A percentile compares a stretch with the other conserved stretches of the same genome.
Conservation (phyloP, 1,140 invertebrate genomes). For the Brachionus paranguensis region DNA sequence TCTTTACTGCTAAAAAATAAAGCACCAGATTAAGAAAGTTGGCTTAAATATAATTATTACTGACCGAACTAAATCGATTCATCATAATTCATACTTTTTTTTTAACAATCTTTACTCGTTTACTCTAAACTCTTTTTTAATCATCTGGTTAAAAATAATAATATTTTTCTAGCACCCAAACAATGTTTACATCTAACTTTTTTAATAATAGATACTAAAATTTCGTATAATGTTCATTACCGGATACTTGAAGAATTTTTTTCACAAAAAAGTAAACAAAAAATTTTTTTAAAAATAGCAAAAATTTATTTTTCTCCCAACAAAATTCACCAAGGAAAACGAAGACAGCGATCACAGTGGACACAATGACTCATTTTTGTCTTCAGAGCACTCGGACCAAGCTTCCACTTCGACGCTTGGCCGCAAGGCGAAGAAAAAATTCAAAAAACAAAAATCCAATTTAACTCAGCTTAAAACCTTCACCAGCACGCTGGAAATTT, state of each 20-base stretch:
- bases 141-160: not conserved
- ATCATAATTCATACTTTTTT: not conserved
- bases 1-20: not conserved
- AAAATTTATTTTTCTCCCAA: too few relatives aligned
- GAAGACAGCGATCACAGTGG: not conserved
- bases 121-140: not conserved
- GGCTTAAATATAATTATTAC: not conserved
- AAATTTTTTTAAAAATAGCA: not conserved
- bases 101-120: not conserved
- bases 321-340: not conserved
- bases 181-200: not conserved
- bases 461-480: not conserved
- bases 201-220: not conserved
- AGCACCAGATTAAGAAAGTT: not conserved
- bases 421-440: not conserved
- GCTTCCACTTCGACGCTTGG: not conserved
- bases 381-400: not conserved
- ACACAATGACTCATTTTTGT: not conserved
- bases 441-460: not conserved
- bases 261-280: conserved; percentile 35
- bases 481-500: not conserved
- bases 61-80: not conserved
- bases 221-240: conserved; percentile 27
- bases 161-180: not conserved
- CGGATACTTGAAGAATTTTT: conserved; percentile 38